A percentile compares a stretch with the other conserved stretches of the same genome.
Conservation (phyloP, 1,140 invertebrate genomes). For the Trigoniulus corallinus region DNA sequence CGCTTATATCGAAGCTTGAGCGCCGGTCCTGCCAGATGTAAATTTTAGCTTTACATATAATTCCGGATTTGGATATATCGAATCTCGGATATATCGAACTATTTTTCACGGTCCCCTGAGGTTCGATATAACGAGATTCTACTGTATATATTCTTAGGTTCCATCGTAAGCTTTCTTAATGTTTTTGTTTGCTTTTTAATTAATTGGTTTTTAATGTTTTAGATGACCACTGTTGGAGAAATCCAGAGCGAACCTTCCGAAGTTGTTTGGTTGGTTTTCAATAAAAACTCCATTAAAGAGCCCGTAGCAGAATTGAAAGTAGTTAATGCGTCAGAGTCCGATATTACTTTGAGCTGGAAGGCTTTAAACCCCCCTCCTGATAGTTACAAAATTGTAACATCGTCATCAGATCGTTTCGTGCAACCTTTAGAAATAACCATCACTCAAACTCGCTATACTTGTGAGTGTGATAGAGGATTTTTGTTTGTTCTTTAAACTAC, state of each 20-base stretch:
- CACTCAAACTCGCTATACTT: background rate
- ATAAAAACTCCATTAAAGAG: slow-evolving; percentile 34
- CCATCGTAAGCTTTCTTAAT: background rate
- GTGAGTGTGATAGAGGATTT: background rate
- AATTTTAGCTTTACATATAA: too few species aligned
- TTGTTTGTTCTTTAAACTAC: too few species aligned
- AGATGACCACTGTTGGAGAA: slow-evolving; percentile 38
- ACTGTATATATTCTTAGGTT: too few species aligned
- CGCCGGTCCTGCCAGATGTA: too few species aligned
- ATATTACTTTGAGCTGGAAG: slow-evolving; percentile 40
- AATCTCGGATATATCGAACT: too few species aligned
- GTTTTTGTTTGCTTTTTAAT: slow-evolving; percentile 12
- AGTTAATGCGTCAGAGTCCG: slow-evolving; percentile 29
- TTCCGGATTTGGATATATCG: too few species aligned
- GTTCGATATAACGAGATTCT: too few species aligned
- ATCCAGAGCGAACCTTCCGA: slow-evolving; percentile 39
- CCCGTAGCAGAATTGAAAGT: slow-evolving; percentile 37
- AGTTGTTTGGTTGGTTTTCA: slow-evolving; percentile 9
- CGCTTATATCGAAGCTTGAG: too few species aligned
- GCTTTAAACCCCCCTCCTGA: slow-evolving; percentile 25
- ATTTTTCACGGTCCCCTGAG: too few species aligned
- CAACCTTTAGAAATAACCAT: slow-evolving; percentile 14
- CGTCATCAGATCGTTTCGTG: slow-evolving; percentile 7
- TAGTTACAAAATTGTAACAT: slow-evolving; percentile 29
- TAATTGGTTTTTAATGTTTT: too few species aligned